phyloP scores from a whole-genome alignment of 2,113 vertebrate genomes.

The Cricetomys ansorgei region DNA sequence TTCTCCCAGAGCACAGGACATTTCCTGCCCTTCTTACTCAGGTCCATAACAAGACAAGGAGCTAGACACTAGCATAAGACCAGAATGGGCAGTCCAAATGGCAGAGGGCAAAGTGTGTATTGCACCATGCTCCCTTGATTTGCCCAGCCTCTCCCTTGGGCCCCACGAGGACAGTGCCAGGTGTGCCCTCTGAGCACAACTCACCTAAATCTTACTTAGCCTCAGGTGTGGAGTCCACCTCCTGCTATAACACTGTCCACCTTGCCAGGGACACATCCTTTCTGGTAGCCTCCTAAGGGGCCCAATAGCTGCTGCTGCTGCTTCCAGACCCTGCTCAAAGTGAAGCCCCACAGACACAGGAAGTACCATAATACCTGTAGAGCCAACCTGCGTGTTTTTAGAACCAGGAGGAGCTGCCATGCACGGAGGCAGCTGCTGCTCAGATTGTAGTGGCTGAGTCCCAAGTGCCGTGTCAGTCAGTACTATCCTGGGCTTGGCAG shows the following conservation, averaged over 20 bases:
- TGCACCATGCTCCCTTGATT: fast-evolving
- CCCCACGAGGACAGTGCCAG: background rate
- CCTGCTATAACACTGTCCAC: fast-evolving
- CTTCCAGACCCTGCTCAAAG: fast-evolving
- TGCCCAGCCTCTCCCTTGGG: too few species aligned
- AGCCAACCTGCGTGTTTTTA: background rate
- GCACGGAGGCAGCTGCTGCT: fast-evolving
- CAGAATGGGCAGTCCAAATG: background rate
- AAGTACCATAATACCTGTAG: background rate
- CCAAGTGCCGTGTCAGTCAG: background rate
- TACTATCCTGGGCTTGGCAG: slow-evolving; percentile 39
- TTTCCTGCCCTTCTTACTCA: background rate
- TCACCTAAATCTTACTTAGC: background rate
- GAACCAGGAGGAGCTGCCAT: fast-evolving
- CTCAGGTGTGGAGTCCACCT: background rate
- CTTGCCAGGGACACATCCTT: background rate
- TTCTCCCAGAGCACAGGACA: background rate
- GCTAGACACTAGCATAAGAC: background rate
- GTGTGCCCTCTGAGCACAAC: background rate
- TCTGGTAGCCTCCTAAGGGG: background rate
- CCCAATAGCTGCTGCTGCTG: background rate
- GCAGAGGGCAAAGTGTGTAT: fast-evolving
- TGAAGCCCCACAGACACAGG: background rate
- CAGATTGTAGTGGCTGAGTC: background rate
- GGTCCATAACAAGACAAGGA: background rate